A percentile compares a stretch with the other conserved stretches of the same genome.
These are phyloP conservation scores for Neopelma chrysocephalum DNA, from an alignment of 2,797 vertebrate genomes.

Conservation along the genomic window DNA sequence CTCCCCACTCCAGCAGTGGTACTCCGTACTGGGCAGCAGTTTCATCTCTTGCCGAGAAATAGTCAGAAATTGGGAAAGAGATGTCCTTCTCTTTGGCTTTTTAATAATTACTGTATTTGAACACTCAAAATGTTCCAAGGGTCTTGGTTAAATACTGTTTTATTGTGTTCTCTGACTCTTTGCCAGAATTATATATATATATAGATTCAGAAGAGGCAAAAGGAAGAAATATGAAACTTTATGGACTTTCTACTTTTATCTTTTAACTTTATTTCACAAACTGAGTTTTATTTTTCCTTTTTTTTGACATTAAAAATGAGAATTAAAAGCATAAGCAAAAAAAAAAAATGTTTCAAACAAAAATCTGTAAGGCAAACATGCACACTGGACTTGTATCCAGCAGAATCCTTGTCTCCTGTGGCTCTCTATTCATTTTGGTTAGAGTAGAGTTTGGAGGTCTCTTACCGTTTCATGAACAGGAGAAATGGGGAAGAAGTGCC, in stretches of 20 bases:
- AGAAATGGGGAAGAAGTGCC: neutral
- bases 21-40: rapidly evolving
- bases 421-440: neutral
- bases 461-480: neutral
- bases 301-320: neutral
- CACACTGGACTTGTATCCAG: neutral
- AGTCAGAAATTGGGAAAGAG: rapidly evolving
- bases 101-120: neutral
- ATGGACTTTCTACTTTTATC: neutral
- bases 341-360: neutral
- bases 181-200: neutral
- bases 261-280: neutral
- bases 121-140: neutral
- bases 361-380: neutral
- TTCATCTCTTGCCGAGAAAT: neutral
- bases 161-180: neutral
- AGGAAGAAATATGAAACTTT: neutral
- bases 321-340: neutral
- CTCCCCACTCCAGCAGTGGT: neutral
- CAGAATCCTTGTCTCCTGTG: neutral
- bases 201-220: neutral
- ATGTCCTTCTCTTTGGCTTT: neutral
- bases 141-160: neutral
- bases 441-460: neutral
- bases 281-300: neutral